Base-by-base conservation (phyloP, 1,140 invertebrate genomes). In the Berghia stephanieae region DNA sequence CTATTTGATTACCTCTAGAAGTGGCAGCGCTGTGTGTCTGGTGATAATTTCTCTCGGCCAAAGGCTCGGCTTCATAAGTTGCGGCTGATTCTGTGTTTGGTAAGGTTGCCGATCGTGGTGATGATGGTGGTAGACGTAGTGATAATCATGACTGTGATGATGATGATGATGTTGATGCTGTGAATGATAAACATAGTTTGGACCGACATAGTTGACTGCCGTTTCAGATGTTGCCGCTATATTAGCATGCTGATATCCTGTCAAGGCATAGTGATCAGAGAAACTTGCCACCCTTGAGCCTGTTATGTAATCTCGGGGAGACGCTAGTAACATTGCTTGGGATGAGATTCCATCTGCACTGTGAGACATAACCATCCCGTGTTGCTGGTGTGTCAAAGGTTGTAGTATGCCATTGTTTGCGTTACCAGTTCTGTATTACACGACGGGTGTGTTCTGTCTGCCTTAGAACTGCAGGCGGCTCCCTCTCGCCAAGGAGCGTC, bases 111-210 rank as follows among this genome's bases (percentile, higher is more conserved):
- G 44, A 24, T 49, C 72, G 18, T 70, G 74, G 38, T 70, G 63
- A n/a, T 60, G 72, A 36, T 68, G 67, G 18, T 52, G 43, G 21
- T 70, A 66, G 4, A 27, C 40, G 18, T 70, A 73, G 66, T 52
- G 55, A n/a, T 66, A 60, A 8, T 27, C 27, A 4, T 75, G 74
- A 66, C n/a, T 21, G 18, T 66, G 73, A 60, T 44, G 63, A 49
- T 70, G 63, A 34, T 70, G 55, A 63, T 57, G 52, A 49, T 68
- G 78, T 44, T 79, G 60, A n/a, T n/a, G n/a, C 24, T 67, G 63
- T 34, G 43, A 36, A 42, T 4, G 34, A 38, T 68, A 46, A 0
- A 18, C 40, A 36, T 75, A 31, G 18, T 4, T 43, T 3, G 34
- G n/a, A 16, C 44, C 13, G 46, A 73, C 18, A 34, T 57, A 1